phyloP scores from a whole-genome alignment of 2,888 invertebrate species.

The Girardia tigrina region DNA sequence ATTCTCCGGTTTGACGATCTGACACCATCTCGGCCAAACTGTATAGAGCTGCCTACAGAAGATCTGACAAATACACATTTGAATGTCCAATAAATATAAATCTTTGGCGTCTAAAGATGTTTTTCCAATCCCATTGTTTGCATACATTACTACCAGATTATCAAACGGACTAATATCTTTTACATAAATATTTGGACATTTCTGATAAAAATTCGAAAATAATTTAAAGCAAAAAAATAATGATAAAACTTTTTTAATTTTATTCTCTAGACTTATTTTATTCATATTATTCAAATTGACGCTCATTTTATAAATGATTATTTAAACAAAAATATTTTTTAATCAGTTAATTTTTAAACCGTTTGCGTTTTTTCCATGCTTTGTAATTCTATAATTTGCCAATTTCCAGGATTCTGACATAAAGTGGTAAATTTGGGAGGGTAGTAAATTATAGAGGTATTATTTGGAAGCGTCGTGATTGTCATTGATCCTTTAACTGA shows the following conservation, averaged over 20 bases:
- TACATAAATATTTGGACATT: background rate
- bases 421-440: no score
- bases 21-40: background rate
- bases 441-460: no score
- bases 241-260: background rate
- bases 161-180: background rate
- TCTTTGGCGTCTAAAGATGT: background rate
- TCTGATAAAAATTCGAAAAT: background rate
- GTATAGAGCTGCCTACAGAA: background rate
- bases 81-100: background rate
- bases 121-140: background rate
- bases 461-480: no score
- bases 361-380: no score
- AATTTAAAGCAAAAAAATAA: background rate
- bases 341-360: no score
- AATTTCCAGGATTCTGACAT: no score
- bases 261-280: background rate
- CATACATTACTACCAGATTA: background rate
- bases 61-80: background rate
- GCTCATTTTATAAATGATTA: no score
- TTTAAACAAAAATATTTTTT: no score
- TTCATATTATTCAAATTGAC: background rate
- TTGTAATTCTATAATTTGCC: no score
- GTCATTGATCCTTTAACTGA: no score
- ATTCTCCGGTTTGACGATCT: background rate